Percentiles rank a stretch among this genome's conserved stretches.
phyloP scores from a whole-genome alignment of 92 coral and sea anemone genomes.

The Parazoanthus darwini region DNA sequence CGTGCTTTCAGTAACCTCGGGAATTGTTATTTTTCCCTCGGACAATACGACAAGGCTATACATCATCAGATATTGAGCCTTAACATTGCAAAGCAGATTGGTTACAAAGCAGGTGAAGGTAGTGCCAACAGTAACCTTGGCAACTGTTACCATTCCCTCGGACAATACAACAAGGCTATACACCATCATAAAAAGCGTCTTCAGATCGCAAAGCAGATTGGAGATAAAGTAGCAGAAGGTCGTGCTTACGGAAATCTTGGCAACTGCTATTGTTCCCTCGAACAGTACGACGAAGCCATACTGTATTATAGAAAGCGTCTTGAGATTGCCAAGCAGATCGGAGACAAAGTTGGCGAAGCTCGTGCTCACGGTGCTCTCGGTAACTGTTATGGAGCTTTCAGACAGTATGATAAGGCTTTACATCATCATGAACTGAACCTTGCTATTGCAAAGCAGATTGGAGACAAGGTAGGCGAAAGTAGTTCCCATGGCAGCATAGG shows the following conservation, averaged over 20 bases:
- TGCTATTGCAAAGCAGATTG: neutral
- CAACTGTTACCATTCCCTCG: neutral
- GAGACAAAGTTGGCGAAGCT: too few species aligned
- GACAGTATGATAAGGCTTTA: too few species aligned
- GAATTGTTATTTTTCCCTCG: neutral
- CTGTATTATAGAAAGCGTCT: too few species aligned
- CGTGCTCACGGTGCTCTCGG: too few species aligned
- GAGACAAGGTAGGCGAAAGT: neutral
- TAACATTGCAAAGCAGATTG: slow-evolving; percentile 5
- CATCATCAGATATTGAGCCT: neutral
- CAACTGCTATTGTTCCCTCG: too few species aligned
- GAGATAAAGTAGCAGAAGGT: too few species aligned
- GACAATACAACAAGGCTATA: neutral
- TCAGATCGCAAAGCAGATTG: neutral
- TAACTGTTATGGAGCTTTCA: too few species aligned
- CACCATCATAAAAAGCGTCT: neutral
- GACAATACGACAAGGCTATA: neutral
- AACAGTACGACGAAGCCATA: too few species aligned
- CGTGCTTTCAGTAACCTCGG: neutral
- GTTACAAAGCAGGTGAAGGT: neutral
- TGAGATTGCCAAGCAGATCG: too few species aligned
- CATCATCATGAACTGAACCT: neutral
- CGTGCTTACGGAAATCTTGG: too few species aligned
- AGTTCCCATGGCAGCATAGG: neutral
- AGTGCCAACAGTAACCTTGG: slow-evolving; percentile 8